Conservation (phyloP, 1,140 invertebrate genomes). For the Manduca sexta region DNA sequence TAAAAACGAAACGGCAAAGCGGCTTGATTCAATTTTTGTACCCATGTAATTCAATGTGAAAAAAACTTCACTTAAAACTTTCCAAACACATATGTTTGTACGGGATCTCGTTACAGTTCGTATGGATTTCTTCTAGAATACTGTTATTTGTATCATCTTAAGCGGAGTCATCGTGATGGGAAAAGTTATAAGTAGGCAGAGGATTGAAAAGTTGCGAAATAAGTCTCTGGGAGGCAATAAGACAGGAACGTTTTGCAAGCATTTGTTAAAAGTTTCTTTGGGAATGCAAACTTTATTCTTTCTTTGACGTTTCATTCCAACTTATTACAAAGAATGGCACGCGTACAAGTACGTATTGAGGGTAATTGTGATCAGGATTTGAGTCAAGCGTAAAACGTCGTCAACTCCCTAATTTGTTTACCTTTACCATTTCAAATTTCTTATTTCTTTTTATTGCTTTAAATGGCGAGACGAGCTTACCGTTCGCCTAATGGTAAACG, state of each 20-base stretch:
- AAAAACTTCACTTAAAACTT: constrained; percentile 14
- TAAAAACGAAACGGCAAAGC: too few species aligned
- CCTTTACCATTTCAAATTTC: too few species aligned
- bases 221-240: constrained; percentile 34
- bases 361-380: too few species aligned
- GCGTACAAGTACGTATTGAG: too few species aligned
- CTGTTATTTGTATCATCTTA: constrained; percentile 43
- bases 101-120: constrained; percentile 12
- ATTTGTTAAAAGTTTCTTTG: constrained; percentile 33
- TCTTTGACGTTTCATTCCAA: constrained; percentile 6
- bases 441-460: too few species aligned
- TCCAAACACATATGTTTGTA: constrained; percentile 7
- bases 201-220: constrained; percentile 47
- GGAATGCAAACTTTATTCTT: constrained; percentile 19
- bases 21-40: not conserved
- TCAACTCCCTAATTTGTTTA: too few species aligned
- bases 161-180: constrained; percentile 38
- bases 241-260: constrained; percentile 29
- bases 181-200: constrained; percentile 44
- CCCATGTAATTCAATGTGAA: constrained; percentile 2
- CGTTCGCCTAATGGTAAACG: too few species aligned
- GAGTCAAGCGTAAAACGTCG: too few species aligned
- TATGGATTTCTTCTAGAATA: constrained; percentile 22
- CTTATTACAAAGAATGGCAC: not conserved
- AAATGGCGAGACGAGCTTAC: too few species aligned